phyloP scores from a whole-genome alignment of 1,140 invertebrate genomes.

The Stenopsyche tienmushanensis region DNA sequence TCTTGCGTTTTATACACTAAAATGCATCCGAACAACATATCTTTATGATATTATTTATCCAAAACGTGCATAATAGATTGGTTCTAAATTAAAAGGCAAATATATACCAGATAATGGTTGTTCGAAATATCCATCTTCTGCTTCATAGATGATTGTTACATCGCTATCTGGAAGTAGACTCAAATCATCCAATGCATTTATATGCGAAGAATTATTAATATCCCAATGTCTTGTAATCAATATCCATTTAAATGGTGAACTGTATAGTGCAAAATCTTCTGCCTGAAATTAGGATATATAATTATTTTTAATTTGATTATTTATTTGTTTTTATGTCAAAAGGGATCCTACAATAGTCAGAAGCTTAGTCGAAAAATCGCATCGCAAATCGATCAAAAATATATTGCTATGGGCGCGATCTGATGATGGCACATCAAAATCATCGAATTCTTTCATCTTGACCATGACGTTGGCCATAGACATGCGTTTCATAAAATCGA shows the following conservation, averaged over 20 bases:
- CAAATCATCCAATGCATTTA: slow-evolving; percentile 22
- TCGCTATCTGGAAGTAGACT: slow-evolving; percentile 25
- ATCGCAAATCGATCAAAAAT: slow-evolving; percentile 2
- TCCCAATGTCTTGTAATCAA: background rate
- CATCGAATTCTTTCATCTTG: background rate
- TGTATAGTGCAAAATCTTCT: background rate
- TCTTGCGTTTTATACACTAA: slow-evolving; percentile 15
- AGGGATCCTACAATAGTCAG: too few relatives aligned
- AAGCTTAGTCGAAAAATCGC: background rate
- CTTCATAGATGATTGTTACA: slow-evolving; percentile 9
- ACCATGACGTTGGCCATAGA: background rate
- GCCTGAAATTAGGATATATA: slow-evolving; percentile 16
- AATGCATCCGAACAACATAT: background rate
- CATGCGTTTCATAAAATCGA: background rate
- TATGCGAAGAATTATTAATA: background rate
- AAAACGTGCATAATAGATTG: background rate
- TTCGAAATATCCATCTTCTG: background rate
- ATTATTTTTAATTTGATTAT: background rate
- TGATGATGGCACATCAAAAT: background rate
- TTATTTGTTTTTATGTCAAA: too few relatives aligned
- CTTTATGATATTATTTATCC: background rate
- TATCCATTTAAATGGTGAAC: slow-evolving; percentile 23
- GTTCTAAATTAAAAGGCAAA: too few relatives aligned
- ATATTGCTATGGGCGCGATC: background rate
- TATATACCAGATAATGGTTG: background rate